Conservation (phyloP, 2,113 vertebrate genomes). For the Coreoperca whiteheadi region DNA sequence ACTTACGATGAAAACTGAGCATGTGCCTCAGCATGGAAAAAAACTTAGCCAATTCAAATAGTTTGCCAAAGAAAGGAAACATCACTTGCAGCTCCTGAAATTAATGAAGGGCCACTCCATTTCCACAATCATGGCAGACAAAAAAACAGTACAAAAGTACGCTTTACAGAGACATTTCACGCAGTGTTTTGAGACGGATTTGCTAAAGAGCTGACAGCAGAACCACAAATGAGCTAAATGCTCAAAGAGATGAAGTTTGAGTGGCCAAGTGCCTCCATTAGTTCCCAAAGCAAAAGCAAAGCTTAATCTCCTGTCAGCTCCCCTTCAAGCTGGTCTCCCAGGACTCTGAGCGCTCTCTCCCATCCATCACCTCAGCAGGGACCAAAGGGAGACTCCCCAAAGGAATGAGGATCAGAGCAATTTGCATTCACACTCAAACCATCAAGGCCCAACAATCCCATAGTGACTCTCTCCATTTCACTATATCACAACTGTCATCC, state of each 20-base stretch:
- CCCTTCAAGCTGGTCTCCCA: slow-evolving; percentile 66
- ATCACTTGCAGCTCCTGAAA: slow-evolving; percentile 11
- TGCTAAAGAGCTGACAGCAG: slow-evolving; percentile 70
- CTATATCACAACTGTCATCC: slow-evolving; percentile 55
- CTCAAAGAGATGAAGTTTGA: slow-evolving; percentile 68
- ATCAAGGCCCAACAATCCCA: slow-evolving; percentile 70
- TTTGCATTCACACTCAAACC: slow-evolving; percentile 76
- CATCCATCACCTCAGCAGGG: slow-evolving; percentile 77
- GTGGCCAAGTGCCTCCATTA: slow-evolving; percentile 69
- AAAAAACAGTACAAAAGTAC: slow-evolving; percentile 8
- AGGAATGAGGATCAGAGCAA: slow-evolving; percentile 71
- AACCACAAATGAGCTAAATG: slow-evolving; percentile 71
- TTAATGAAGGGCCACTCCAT: slow-evolving; percentile 38
- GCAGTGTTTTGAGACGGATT: slow-evolving; percentile 59
- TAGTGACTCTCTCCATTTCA: slow-evolving; percentile 65
- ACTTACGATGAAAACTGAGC: slow-evolving; percentile 31
- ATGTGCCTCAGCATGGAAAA: background rate
- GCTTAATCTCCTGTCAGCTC: slow-evolving; percentile 76
- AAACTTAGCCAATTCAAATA: slow-evolving; percentile 2
- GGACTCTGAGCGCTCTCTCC: slow-evolving; percentile 61
- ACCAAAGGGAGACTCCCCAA: slow-evolving; percentile 68
- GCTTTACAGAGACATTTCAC: slow-evolving; percentile 42
- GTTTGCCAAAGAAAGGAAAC: slow-evolving; percentile 10
- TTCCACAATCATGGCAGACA: slow-evolving; percentile 36
- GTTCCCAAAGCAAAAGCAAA: slow-evolving; percentile 56